Evolutionary conservation across 2,888 invertebrate genomes (phyloP), one percentile per base, ranked within the genome.

Genomic region (Ectemnius cavifrons): DNA sequence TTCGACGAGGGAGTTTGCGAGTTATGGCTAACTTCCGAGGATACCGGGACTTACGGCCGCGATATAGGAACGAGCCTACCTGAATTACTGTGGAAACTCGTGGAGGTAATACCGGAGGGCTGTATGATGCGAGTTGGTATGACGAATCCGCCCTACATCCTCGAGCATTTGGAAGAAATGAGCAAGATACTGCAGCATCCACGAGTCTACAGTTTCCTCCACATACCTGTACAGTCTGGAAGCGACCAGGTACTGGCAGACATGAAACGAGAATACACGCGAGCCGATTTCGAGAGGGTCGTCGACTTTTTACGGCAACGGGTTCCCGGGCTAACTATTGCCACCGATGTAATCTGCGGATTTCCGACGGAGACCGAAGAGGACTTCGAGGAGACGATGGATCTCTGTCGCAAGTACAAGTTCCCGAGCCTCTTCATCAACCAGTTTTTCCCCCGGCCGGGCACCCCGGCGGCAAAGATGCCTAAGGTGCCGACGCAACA

Each of bases 81-180:
- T 0, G 95, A 95, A 89, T 92, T 99, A 63, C 92, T 99, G 27
- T 94, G 96, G 94, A 92, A 94, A 88, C 92, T 99, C n/a, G 96
- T 99, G 0, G 94, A 95, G 67, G 94, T 94, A 14, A 94, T 96
- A 68, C 95, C 96, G 0, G 91, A 94, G 56, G 95, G 95, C 6
- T 96, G 96, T 83, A 93, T 96, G 91, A 93, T 98, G 86, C 93
- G 98, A 62, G 93, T 99, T 45, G 99, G 99, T 14, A 99, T 99
- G 98, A 99, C 99, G 63, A 99, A 99, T 92, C 99, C 99, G 0
- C 99, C 99, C 0, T 99, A 99, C 90, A 99, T 99, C 73, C 92
- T 99, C 70, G 98, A 99, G 84, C 98, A 99, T 90, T 92, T 99
- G 23, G 95, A 96, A 90, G 96, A 97, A 88, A 96, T 99, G 68